Evolutionary conservation across 37 sponge, comb jelly and placozoan species (phyloP), one percentile per base, ranked within the genome.

Genomic region (Corticium candelabrum): DNA sequence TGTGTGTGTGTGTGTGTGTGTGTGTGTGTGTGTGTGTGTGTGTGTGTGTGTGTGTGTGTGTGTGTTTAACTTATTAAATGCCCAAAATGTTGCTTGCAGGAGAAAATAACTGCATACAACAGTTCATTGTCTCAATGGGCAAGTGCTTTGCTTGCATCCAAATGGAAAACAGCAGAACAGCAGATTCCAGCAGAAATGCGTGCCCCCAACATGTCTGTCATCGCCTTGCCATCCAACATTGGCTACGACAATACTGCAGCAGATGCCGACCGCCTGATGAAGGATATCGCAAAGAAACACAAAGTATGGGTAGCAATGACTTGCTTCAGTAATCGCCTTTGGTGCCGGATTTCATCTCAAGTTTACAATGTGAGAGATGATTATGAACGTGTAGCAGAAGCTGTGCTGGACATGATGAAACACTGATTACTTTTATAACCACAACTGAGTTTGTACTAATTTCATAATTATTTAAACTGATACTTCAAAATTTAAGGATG

Each of bases 281-380:
- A 50, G 21, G 62, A 50, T 50, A 27, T 50, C 15, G 62, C 62
- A 27, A 11, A 50, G 15, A 50, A 50, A 11, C 21, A 50, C 21
- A 21, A 21, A 21, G 62, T 50, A n/a, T 30, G 31, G 21, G 74
- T 72, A 30, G 21, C 2, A 62, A 7, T 78, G 2, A 37, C 79
- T 3, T 2, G 15, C 38, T 83, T 40, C 5, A 83, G 40, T 41
- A 72, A 50, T 32, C 74, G 74, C 77, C 38, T 79, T 74, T 75
- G 75, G 80, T 74, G 79, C 70, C 40, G 84, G 35, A 34, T 84
- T 85, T n/a, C 82, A 75, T 69, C 76, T 34, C 70, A 88, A 56
- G 56, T 85, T 74, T 21, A 4, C 82, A 36, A 69, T 78, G 76
- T 85, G 83, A 1, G 69, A 38, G 41, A 78, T 79, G 35, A 85